Base-by-base conservation (phyloP, 2,888 invertebrate genomes). In the Lochmaea crataegi region DNA sequence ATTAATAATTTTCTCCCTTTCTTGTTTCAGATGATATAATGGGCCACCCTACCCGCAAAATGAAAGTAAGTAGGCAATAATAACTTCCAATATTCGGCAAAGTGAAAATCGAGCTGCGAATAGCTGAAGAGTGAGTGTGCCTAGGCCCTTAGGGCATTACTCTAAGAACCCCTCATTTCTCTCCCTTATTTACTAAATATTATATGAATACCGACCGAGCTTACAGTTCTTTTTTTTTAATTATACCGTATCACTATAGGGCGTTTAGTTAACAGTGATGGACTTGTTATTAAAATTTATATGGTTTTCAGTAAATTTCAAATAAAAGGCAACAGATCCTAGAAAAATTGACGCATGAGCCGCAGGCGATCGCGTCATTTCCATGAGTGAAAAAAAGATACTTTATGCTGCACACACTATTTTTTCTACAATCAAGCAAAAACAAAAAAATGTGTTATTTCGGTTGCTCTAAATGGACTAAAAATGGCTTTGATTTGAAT, bases 151-250 rank as follows among this genome's bases (percentile, higher is more conserved):
- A 73, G 69, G 76, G 73, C 70, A 74, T 69, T 71, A 68, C 72
- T 75, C 70, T 58, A 73, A 68, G 73, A 60, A 74, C 73, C 75
- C 74, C 74, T 69, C 64, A 14, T 74, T 74, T 70, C 79, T 72
- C 77, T 79, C 80, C 80, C 80, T 80, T 79, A 80, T 82, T 82
- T 80, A 78, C 79, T 82, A 80, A 82, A 83, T 81, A 81, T 82
- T 83, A 81, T 78, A 83, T 81, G 81, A 82, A 81, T 80, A 78
- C 80, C 80, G 73, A 80, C 80, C 77, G 79, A 78, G 77, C 75
- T 75, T 76, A 74, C 71, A 76, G 78, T 77, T 79, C 79, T 81
- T 81, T 81, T 81, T 82, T 32, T 82, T 82, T 82, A 83, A 82
- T 82, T 83, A 82, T 80, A 74, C 76, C 73, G 76, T 78, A 80